Base-by-base conservation (phyloP, 2,888 invertebrate species). In the Watsonalla cultraria region DNA sequence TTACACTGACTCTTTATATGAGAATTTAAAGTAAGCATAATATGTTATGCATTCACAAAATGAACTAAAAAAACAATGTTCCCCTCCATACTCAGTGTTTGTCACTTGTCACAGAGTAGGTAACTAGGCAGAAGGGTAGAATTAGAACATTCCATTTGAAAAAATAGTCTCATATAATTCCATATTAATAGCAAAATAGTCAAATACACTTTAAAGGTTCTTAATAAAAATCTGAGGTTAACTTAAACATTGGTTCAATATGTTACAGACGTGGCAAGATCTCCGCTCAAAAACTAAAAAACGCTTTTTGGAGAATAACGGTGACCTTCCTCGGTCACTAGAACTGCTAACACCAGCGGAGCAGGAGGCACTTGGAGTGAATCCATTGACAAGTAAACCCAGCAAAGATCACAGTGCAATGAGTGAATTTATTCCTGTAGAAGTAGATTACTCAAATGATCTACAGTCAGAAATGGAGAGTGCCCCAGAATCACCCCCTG, bases 211-310 rank as follows among this genome's bases (percentile, higher is more conserved):
- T n/a, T n/a, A n/a, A n/a, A n/a, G n/a, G n/a, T n/a, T n/a, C n/a
- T n/a, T n/a, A n/a, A n/a, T n/a, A n/a, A n/a, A n/a, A n/a, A n/a
- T n/a, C n/a, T n/a, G n/a, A 24, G 24, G 4, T 24, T 24, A 24
- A 37, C 37, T 8, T 37, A 37, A 37, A 42, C 11, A 42, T 11
- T 24, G 5, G 11, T 42, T 8, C 11, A 54, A 51, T 55, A 45
- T 13, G 54, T 80, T 82, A 55, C 78, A 90, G 90, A 86, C 88
- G 51, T 90, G 89, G 88, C 89, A 89, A 68, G 90, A 90, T 65
- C 70, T 89, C 37, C 76, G 78, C 42, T 81, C 80, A 1, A 86
- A 88, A 62, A 74, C 77, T 2, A 89, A 86, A 53, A 85, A 81
- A 57, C 71, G 72, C 0, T 76, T 11, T 5, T 11, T 80, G 54